A percentile compares a stretch with the other conserved stretches of the same genome.
phyloP scores from a whole-genome alignment of 2,113 vertebrate genomes.

The Pachypanchax playfairii region DNA sequence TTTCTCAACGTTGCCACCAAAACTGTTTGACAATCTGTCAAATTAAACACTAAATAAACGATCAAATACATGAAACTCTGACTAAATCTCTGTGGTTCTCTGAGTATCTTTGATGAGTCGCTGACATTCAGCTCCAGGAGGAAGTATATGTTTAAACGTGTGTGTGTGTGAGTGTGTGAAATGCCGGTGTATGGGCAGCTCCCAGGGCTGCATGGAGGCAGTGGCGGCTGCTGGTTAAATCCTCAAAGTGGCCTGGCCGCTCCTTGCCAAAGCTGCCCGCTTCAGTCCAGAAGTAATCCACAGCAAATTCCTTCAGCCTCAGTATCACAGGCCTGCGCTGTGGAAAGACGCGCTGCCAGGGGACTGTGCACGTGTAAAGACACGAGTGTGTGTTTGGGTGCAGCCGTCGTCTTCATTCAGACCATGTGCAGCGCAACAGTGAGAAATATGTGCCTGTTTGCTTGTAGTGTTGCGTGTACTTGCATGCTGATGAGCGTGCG shows the following conservation, averaged over 20 bases:
- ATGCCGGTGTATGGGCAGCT: constrained; percentile 61
- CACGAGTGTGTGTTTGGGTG: constrained; percentile 4
- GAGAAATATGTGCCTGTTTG: constrained; percentile 34
- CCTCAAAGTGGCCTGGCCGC: constrained; percentile 73
- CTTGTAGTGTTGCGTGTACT: constrained; percentile 33
- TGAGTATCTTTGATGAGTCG: constrained; percentile 26
- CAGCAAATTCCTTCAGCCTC: constrained; percentile 82
- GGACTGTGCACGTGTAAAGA: constrained; percentile 22
- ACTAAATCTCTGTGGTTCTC: constrained; percentile 16
- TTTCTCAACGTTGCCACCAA: constrained; percentile 12
- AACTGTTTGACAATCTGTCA: background rate
- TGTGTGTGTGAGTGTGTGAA: constrained; percentile 31
- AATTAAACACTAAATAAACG: background rate
- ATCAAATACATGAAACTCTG: background rate
- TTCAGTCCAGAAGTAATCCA: constrained; percentile 82
- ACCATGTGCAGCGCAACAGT: constrained; percentile 42
- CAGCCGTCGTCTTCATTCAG: constrained; percentile 15
- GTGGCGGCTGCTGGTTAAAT: constrained; percentile 72
- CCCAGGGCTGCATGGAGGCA: constrained; percentile 59
- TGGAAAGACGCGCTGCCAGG: constrained; percentile 64
- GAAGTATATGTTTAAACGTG: constrained; percentile 7
- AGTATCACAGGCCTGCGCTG: constrained; percentile 70
- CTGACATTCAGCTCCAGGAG: constrained; percentile 31
- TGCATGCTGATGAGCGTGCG: constrained; percentile 26
- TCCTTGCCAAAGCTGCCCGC: constrained; percentile 74